Evolutionary conservation across 2,888 invertebrate genomes (phyloP).

Genomic region (Escarpia spicata): DNA sequence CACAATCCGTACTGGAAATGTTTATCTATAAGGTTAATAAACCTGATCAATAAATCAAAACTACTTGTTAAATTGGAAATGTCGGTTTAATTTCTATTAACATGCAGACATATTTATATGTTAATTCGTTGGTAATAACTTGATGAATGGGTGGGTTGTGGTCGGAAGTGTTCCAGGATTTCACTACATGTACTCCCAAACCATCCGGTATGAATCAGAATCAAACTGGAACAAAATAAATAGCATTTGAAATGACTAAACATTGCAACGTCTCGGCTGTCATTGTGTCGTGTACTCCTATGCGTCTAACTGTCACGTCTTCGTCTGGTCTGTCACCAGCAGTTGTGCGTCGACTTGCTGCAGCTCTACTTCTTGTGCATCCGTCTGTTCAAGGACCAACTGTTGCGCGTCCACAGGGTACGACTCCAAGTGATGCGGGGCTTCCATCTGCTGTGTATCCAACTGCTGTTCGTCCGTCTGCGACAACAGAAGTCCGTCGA

Average conservation of each 20-base stretch:
- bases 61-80: neutral
- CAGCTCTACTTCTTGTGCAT: neutral
- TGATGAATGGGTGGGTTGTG: neutral
- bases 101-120: neutral
- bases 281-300: neutral
- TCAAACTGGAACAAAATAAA: neutral
- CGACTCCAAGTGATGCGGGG: neutral
- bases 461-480: neutral
- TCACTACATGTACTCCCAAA: neutral
- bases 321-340: neutral
- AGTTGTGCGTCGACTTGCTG: constrained; percentile 1
- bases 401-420: neutral
- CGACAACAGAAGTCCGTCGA: neutral
- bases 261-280: neutral
- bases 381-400: neutral
- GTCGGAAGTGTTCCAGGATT: neutral
- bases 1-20: neutral
- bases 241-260: neutral
- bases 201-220: neutral
- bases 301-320: neutral
- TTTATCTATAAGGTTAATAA: neutral
- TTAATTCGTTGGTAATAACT: neutral
- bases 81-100: neutral
- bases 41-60: neutral
- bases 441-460: neutral